Evolutionary conservation across 2,113 vertebrate genomes (phyloP), one percentile per base, ranked within the genome.

Genomic region (Shinisaurus crocodilurus): DNA sequence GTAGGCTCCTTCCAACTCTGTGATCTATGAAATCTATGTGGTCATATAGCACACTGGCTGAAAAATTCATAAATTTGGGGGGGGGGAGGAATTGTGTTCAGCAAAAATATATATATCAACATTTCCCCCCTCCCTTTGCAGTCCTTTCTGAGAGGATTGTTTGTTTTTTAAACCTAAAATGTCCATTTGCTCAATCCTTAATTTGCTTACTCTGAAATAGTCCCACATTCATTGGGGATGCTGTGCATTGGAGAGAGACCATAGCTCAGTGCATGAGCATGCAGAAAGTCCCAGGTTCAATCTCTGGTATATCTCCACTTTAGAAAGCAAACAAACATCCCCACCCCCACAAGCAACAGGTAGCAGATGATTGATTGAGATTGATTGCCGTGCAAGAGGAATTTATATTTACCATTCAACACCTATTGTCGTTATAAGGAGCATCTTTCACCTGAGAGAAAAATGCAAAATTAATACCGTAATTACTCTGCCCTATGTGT

Each of bases 401-500:
- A 57, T 12, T 82, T 37, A 89, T 57, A 74, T 72, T 89, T 72
- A 80, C 87, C 87, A 82, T 29, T 82, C 80, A 89, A 37, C 65
- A 82, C 50, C 65, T 80, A 2, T 88, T 88, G 77, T 20, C 23
- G 63, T 81, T 82, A 65, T 82, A 40, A 23, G 43, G 57, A 60
- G 79, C 25, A 20, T 37, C 54, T 76, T 76, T 76, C 3, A 48
- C 67, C 87, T 89, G 48, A 45, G 34, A 40, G 13, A 67, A 32
- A 81, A 88, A 88, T 29, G 37, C 25, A 81, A 70, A 54, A 80
- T 87, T 37, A 72, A 34, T n/a, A n/a, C n/a, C n/a, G n/a, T 29
- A 40, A 74, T 72, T 54, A 37, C 63, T 54, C 40, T 69, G 76
- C n/a, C 20, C 48, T 20, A 25, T 82, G 12, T 88, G 29, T 48